Evolutionary conservation across 2,797 vertebrate genomes (phyloP), one percentile per base, ranked within the genome.

Genomic region (Leptatherina wallacei): DNA sequence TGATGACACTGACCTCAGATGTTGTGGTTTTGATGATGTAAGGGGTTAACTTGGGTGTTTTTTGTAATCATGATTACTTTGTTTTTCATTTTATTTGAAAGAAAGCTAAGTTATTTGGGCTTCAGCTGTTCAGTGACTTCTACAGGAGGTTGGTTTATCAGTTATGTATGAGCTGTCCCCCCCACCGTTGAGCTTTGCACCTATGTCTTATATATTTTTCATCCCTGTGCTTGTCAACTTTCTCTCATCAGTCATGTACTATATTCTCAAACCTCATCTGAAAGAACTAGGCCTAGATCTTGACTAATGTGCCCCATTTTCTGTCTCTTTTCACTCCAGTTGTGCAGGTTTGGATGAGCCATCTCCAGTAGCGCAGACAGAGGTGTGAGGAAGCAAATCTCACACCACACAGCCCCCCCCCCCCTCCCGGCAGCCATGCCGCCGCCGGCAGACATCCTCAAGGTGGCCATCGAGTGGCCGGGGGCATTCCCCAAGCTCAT

Each of bases 381-480:
- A 89, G 89, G 93, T 93, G 91, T 88, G 82, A 91, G 91, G 91
- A 91, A 86, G 75, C 61, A 73, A 83, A 80, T 74, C 75, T 75
- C 82, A 73, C 61, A 69, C 75, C 84, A 67, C 83, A 65, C 10
- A 67, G 65, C 18, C 61, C 47, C 47, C 18, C 2, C 20, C 63
- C 67, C 65, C 61, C 69, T 63, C 54, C 64, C 40, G 42, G 79
- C 84, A 88, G 85, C 93, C 88, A 99, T 99, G 97, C 98, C 98
- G 7, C 98, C 97, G 0, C 97, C 97, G 0, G 95, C 96, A 54
- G 97, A 99, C 90, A 97, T 96, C 74, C 96, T 99, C 86, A 99
- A 99, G 94, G 98, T 99, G 94, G 98, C 98, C 83, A 98, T 99
- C 27, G 96, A 99, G 86, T 99, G 97, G 96, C 97, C 98, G 0